These are phyloP conservation scores for Tor tambroides DNA, from an alignment of 2,113 vertebrate species.

Conservation along the genomic window DNA sequence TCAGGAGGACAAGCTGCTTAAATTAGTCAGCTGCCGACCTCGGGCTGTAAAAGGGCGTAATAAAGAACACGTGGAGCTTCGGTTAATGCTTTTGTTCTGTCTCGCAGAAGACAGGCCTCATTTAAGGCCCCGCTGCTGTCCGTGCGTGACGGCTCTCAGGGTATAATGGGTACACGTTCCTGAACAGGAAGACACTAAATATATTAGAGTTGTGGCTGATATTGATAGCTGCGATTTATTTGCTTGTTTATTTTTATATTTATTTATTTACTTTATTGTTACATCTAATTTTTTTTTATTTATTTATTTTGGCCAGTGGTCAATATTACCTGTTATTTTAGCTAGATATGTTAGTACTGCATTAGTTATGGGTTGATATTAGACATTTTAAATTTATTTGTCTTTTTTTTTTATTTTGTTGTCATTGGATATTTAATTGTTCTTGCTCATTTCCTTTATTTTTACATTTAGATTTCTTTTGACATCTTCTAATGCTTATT, in stretches of 20 bases:
- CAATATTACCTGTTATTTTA: not conserved
- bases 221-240: not conserved
- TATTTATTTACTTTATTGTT: not conserved
- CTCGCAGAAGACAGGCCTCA: not conserved
- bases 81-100: constrained; percentile 26
- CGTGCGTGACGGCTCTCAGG: constrained; percentile 40
- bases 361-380: not conserved
- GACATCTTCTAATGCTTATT: not conserved
- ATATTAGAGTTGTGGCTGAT: not conserved
- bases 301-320: not conserved
- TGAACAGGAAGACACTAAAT: not conserved
- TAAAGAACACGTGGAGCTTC: constrained; percentile 44
- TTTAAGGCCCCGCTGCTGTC: constrained; percentile 6
- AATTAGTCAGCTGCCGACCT: constrained; percentile 42
- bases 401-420: not conserved
- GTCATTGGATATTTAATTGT: not conserved
- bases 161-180: constrained; percentile 56
- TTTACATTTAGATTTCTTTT: not conserved
- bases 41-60: constrained; percentile 18
- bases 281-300: not conserved
- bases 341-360: not conserved
- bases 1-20: constrained; percentile 30
- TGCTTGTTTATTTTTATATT: too few species aligned
- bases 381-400: not conserved
- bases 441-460: not conserved